phyloP scores from a whole-genome alignment of 2,797 vertebrate species.

The Silurus lanzhouensis region DNA sequence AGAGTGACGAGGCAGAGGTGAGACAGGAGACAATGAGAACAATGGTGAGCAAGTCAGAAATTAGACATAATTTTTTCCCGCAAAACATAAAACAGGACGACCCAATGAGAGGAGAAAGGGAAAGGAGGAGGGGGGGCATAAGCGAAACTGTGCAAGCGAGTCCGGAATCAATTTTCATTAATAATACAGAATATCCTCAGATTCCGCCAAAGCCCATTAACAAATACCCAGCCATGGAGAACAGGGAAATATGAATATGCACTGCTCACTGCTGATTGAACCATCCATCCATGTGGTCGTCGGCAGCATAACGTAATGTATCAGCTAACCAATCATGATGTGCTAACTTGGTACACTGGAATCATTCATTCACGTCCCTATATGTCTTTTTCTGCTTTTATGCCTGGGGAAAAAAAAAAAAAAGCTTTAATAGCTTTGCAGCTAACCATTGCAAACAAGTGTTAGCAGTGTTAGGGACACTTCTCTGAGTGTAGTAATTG shows the following conservation, averaged over 20 bases:
- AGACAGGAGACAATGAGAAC: neutral
- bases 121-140: neutral
- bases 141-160: slow-evolving; percentile 52
- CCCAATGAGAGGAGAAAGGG: slow-evolving; percentile 1
- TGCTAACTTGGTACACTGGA: slow-evolving; percentile 34
- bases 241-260: slow-evolving; percentile 52
- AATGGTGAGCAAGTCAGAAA: neutral
- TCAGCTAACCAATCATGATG: slow-evolving; percentile 39
- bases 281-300: slow-evolving; percentile 40
- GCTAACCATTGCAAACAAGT: neutral
- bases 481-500: slow-evolving; percentile 13
- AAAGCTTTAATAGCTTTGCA: neutral
- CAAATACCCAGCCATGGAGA: slow-evolving; percentile 40
- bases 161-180: slow-evolving; percentile 59
- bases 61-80: neutral
- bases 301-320: slow-evolving; percentile 25
- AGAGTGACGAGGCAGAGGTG: neutral
- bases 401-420: neutral
- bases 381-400: slow-evolving; percentile 29
- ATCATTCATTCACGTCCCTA: slow-evolving; percentile 30
- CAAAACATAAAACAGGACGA: slow-evolving; percentile 37
- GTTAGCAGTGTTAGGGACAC: neutral
- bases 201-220: slow-evolving; percentile 51
- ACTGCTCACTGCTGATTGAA: slow-evolving; percentile 49
- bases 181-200: slow-evolving; percentile 53